Base-by-base conservation (phyloP, 2,113 vertebrate genomes). In the Elgaria multicarinata region DNA sequence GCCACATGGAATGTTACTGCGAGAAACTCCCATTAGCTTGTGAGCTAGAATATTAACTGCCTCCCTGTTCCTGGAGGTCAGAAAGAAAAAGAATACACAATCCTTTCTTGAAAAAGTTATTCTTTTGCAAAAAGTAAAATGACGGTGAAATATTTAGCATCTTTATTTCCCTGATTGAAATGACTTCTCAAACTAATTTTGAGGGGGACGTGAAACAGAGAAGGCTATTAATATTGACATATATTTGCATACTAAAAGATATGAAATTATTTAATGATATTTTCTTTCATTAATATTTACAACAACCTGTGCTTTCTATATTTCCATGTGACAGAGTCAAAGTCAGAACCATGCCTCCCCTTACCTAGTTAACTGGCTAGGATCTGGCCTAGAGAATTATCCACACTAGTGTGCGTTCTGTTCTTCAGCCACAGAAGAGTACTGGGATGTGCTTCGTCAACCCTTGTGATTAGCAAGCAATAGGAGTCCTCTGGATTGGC, bases 1-100 rank as follows among this genome's bases (percentile, higher is more conserved):
- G 92, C 91, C 92, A 89, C 89, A 90, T 90, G 89, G 93, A 91
- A 83, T 82, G 86, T 83, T 87, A 0, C 82, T 33, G 83, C 90
- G 85, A 93, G 93, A 90, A 90, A 76, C 0, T 42, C 0, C 91
- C 24, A 66, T 24, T 0, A 22, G 71, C 76, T 92, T 44, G 42
- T 5, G 16, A 74, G 12, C 91, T 42, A 26, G 78, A 58, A 91
- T 88, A 87, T 88, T 8, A 79, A 18, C 91, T 79, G 28, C 89
- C 86, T 90, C 85, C n/a, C 89, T 72, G 1, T 90, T 92, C 90
- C 84, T 93, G 46, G 2, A 72, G 85, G 87, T 80, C n/a, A 88
- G 82, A 58, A 91, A 76, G 82, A 92, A 53, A 79, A 90, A 72
- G n/a, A 78, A 89, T 92, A 58, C 0, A 6, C 83, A n/a, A 91